phyloP scores from a whole-genome alignment of 2,113 vertebrate species.

The Dryoscopus gambensis region DNA sequence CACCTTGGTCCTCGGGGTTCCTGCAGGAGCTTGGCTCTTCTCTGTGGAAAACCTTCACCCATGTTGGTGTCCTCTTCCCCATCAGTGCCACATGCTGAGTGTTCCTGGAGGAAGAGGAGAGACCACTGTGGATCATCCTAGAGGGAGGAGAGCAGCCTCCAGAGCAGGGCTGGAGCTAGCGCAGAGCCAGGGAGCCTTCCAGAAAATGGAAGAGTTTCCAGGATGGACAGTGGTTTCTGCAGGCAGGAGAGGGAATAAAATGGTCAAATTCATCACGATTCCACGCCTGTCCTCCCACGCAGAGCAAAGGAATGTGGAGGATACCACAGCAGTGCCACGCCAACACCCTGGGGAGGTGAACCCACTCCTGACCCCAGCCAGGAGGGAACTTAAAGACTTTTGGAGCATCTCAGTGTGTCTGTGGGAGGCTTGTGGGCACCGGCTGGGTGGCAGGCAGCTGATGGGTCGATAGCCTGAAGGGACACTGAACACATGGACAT shows the following conservation, averaged over 20 bases:
- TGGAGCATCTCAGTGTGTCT: rapidly evolving
- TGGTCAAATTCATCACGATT: background rate
- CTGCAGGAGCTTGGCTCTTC: background rate
- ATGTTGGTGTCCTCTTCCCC: background rate
- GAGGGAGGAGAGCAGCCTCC: background rate
- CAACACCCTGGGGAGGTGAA: background rate
- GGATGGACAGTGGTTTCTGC: background rate
- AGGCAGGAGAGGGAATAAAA: background rate
- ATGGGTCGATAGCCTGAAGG: background rate
- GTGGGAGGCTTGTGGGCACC: background rate
- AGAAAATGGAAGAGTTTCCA: background rate
- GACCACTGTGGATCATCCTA: background rate
- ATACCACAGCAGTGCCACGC: background rate
- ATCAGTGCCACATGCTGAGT: background rate
- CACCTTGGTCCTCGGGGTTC: background rate
- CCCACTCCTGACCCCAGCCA: background rate
- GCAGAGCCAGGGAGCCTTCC: background rate
- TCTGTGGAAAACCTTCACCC: background rate
- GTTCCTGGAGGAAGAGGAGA: background rate
- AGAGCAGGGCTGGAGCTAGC: background rate
- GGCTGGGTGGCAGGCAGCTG: background rate
- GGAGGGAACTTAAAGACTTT: background rate
- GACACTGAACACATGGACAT: rapidly evolving
- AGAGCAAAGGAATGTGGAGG: background rate
- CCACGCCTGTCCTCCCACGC: background rate